Conservation (phyloP, 2,797 vertebrate species). For the Eidolon dupreanum region DNA sequence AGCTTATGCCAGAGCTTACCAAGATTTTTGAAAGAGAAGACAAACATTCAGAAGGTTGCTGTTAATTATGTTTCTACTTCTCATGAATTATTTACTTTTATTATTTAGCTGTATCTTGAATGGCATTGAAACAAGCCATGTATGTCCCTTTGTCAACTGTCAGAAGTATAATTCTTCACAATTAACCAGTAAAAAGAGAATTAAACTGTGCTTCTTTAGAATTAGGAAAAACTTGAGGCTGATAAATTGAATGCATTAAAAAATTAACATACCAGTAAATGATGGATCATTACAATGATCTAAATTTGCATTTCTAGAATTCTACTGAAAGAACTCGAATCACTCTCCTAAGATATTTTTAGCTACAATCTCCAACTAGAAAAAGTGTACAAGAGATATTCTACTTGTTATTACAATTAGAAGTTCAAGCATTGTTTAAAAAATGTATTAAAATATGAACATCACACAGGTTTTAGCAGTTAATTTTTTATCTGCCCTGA, state of each 20-base stretch:
- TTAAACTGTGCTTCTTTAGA: slow-evolving; percentile 79
- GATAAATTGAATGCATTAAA: slow-evolving; percentile 80
- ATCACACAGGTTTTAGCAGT: not conserved
- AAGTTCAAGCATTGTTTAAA: slow-evolving; percentile 2
- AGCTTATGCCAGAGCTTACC: slow-evolving; percentile 32
- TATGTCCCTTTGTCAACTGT: slow-evolving; percentile 76
- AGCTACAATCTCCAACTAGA: slow-evolving; percentile 26
- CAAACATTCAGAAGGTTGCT: slow-evolving; percentile 35
- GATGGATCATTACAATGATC: slow-evolving; percentile 80
- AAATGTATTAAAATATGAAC: not conserved
- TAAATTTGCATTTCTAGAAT: slow-evolving; percentile 81
- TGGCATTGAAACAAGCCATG: slow-evolving; percentile 70
- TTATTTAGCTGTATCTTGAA: slow-evolving; percentile 77
- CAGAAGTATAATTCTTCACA: slow-evolving; percentile 78
- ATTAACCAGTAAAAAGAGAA: slow-evolving; percentile 83
- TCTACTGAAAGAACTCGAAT: slow-evolving; percentile 67
- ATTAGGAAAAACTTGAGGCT: slow-evolving; percentile 78
- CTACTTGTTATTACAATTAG: slow-evolving; percentile 23
- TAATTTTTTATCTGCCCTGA: slow-evolving; percentile 19
- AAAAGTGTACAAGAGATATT: slow-evolving; percentile 12
- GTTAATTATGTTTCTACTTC: slow-evolving; percentile 77
- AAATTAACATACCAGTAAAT: slow-evolving; percentile 82
- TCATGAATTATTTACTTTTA: slow-evolving; percentile 72
- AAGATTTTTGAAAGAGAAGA: slow-evolving; percentile 50
- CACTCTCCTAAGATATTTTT: slow-evolving; percentile 59